Percentiles rank a stretch among this genome's conserved stretches.
Conservation (phyloP, 2,797 vertebrate species). For the Tenualosa ilisha region DNA sequence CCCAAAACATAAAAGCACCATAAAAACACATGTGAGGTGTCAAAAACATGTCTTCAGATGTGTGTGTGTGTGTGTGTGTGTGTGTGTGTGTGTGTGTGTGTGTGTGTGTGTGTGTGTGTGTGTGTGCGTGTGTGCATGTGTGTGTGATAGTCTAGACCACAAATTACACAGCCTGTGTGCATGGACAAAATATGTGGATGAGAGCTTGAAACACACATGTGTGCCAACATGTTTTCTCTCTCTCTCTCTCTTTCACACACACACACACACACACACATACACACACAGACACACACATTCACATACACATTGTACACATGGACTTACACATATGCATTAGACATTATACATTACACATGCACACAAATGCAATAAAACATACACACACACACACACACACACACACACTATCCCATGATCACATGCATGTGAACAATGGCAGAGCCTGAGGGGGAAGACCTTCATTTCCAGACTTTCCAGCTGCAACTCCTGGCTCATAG, state of each 20-base stretch:
- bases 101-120: background rate
- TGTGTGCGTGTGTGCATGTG: background rate
- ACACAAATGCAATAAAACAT: background rate
- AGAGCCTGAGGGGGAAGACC: background rate
- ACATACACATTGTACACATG: background rate
- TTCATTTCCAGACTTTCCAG: slow-evolving; percentile 50
- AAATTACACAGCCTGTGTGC: background rate
- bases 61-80: slow-evolving; percentile 15
- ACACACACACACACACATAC: background rate
- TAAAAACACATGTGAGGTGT: slow-evolving; percentile 2
- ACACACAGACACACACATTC: background rate
- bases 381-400: slow-evolving; percentile 13
- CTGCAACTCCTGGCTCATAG: slow-evolving; percentile 63
- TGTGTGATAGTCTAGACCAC: background rate
- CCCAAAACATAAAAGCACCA: background rate
- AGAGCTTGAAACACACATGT: background rate
- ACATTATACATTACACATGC: background rate
- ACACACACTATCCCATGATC: background rate
- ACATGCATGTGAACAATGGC: background rate
- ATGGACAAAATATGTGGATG: background rate
- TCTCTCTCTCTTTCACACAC: background rate
- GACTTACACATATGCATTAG: background rate
- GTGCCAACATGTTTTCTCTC: background rate
- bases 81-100: background rate
- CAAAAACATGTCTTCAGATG: background rate